Evolutionary conservation across 2,888 invertebrate species (phyloP).

Genomic region (Stenchaetothrips biformis): DNA sequence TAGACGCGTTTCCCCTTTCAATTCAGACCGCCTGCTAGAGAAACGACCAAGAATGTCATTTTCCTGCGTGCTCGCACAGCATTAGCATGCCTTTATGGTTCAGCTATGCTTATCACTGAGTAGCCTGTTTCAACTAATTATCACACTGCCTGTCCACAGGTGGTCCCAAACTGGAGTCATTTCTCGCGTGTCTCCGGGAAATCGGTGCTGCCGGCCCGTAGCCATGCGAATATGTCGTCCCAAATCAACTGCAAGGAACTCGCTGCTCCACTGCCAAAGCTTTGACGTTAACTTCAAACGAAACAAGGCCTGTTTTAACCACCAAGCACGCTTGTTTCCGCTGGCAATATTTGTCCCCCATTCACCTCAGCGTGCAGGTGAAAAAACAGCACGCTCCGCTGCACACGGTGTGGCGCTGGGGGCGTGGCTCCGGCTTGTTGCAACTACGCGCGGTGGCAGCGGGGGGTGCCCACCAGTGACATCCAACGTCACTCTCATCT

Average conservation of each 20-base stretch:
- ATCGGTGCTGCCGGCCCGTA: neutral
- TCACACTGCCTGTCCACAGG: slow-evolving; percentile 9
- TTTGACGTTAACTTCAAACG: too few species aligned
- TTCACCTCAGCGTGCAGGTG: too few species aligned
- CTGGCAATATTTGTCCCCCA: too few species aligned
- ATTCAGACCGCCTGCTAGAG: neutral
- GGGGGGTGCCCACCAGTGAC: neutral
- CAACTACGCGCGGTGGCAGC: neutral
- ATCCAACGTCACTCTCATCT: too few species aligned
- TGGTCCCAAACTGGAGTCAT: neutral
- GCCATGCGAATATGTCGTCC: neutral
- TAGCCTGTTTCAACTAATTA: slow-evolving; percentile 2
- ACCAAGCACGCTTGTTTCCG: too few species aligned
- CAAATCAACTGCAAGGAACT: neutral
- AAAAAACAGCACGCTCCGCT: too few species aligned
- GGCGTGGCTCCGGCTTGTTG: slow-evolving; percentile 1
- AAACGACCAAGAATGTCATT: neutral
- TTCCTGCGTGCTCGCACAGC: neutral
- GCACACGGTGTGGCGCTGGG: neutral
- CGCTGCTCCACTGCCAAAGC: too few species aligned
- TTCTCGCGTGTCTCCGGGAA: neutral
- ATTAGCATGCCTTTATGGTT: neutral
- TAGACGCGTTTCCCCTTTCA: neutral
- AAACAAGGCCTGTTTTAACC: too few species aligned
- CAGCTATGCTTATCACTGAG: neutral